Conservation (phyloP, 2,888 invertebrate species). For the Epiblema foenella region DNA sequence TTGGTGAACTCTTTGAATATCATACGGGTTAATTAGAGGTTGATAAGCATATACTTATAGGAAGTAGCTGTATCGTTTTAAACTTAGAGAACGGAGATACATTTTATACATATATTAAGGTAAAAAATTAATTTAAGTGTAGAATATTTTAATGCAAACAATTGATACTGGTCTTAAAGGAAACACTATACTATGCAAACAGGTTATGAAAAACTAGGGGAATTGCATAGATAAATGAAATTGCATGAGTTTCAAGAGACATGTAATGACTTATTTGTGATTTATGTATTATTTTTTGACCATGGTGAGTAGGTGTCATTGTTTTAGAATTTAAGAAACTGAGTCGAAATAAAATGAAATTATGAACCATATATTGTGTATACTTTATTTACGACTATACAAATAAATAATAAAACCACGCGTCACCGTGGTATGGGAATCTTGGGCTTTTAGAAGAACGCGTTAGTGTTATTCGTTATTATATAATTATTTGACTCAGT, state of each 20-base stretch:
- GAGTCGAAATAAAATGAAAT: slow-evolving; percentile 79
- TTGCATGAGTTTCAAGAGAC: slow-evolving; percentile 14
- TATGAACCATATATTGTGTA: slow-evolving; percentile 65
- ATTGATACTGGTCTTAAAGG: slow-evolving; percentile 24
- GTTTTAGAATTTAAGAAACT: slow-evolving; percentile 73
- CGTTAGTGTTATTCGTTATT: too few relatives aligned
- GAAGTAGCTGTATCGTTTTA: slow-evolving; percentile 70
- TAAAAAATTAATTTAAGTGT: slow-evolving; percentile 40
- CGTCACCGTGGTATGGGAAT: neutral
- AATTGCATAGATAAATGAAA: slow-evolving; percentile 9
- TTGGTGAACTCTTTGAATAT: slow-evolving; percentile 80
- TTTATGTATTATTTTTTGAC: slow-evolving; percentile 35
- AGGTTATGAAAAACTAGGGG: neutral
- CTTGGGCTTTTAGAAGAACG: neutral
- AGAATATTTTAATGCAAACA: slow-evolving; percentile 31
- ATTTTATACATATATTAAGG: slow-evolving; percentile 51
- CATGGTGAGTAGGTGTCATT: slow-evolving; percentile 57
- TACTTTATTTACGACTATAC: slow-evolving; percentile 60
- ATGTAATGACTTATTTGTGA: slow-evolving; percentile 25
- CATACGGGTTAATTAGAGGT: slow-evolving; percentile 72
- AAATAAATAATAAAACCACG: neutral
- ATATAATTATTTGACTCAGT: neutral
- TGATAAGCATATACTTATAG: slow-evolving; percentile 67
- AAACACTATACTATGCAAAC: slow-evolving; percentile 20
- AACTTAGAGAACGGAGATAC: slow-evolving; percentile 63